Base-by-base conservation (phyloP, 2,797 vertebrate genomes). In the Mus minutoides region DNA sequence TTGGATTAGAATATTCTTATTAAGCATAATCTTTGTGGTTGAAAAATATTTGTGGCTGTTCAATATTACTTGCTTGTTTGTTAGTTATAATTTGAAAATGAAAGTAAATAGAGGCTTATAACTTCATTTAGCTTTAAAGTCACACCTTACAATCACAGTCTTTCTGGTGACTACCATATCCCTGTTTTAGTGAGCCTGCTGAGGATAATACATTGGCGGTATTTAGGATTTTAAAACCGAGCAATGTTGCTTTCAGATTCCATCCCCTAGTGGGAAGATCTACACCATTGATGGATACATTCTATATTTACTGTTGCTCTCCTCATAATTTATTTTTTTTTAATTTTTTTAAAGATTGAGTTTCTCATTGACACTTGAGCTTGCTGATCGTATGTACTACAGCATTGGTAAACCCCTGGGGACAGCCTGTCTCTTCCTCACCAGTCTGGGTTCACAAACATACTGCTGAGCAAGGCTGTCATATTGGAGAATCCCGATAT, bases 1-100 rank as follows among this genome's bases (percentile, higher is more conserved):
- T 94, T 91, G 37, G 24, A 73, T 9, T 94, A 80, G 71, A 62
- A 69, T 77, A 46, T 91, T 49, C 85, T 95, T 79, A 96, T 88
- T 92, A 94, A 95, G 84, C 21, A 91, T 52, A 43, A 64, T 85
- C 2, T 40, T 90, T 88, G 40, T 40, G 0, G 0, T 17, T 89
- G 62, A 94, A 13, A 76, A 88, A 43, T 88, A 58, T 87, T 77
- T 75, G 46, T 83, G 31, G 3, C 5, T 79, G 13, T 84, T 76
- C 14, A 83, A 2, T 12, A 54, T 85, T 73, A 87, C 24, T 75
- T 78, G 67, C 6, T 69, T 86, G 83, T 77, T 85, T 93, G 21
- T 64, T 90, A 37, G 22, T 82, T 96, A 67, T 71, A 80, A 91
- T 60, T 21, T 58, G 2, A 14, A 62, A 89, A 31, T 9, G 49